phyloP scores from a whole-genome alignment of 2,888 invertebrate genomes.

The Torymus texanus region DNA sequence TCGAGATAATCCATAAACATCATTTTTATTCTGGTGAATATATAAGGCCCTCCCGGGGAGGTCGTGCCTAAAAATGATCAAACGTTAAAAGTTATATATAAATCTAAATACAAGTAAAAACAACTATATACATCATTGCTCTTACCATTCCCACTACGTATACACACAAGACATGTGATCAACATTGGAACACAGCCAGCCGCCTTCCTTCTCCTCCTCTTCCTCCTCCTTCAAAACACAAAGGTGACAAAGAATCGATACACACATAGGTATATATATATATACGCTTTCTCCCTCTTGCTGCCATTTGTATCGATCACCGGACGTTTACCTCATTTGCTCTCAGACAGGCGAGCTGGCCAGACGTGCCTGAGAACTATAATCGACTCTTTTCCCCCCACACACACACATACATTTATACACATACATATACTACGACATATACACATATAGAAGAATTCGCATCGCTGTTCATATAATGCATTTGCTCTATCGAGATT shows the following conservation, averaged over 20 bases:
- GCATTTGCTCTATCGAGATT: constrained; percentile 37
- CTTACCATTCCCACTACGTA: too few relatives aligned
- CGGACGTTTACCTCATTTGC: constrained; percentile 28
- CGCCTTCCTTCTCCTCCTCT: background rate
- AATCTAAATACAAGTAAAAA: too few relatives aligned
- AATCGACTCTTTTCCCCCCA: background rate
- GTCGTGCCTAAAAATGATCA: too few relatives aligned
- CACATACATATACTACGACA: too few relatives aligned
- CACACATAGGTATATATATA: too few relatives aligned
- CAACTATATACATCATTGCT: too few relatives aligned
- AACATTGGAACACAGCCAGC: too few relatives aligned
- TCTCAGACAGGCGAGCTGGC: background rate
- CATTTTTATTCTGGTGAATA: too few relatives aligned
- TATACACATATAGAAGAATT: background rate
- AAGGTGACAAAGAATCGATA: background rate
- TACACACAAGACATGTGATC: too few relatives aligned
- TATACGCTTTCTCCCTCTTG: background rate
- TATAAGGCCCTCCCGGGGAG: too few relatives aligned
- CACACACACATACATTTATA: background rate
- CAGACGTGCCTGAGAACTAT: background rate
- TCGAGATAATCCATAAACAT: too few relatives aligned
- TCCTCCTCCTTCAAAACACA: background rate
- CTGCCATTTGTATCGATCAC: background rate
- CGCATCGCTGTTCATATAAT: constrained; percentile 17
- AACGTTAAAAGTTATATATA: too few relatives aligned